Evolutionary conservation across 2,113 vertebrate species (phyloP).

Genomic region (Prochilodus magdalenae): DNA sequence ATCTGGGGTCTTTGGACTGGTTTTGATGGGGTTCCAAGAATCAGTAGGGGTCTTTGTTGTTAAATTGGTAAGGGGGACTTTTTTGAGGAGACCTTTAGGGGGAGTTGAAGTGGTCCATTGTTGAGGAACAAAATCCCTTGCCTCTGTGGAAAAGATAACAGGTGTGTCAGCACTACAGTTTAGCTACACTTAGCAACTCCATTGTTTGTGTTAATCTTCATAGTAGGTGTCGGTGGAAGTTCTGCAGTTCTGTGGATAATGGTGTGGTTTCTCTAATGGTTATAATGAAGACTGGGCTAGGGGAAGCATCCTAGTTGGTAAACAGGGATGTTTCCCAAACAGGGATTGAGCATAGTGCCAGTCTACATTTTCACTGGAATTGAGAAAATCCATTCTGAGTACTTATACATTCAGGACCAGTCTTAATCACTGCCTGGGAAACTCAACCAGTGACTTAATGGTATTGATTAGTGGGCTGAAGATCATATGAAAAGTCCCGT

Average conservation of each 20-base stretch:
- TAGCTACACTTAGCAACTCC: constrained; percentile 34
- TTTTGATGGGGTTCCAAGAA: constrained; percentile 61
- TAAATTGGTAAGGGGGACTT: constrained; percentile 41
- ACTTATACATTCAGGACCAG: no score
- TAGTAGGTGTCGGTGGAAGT: no score
- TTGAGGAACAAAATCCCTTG: constrained; percentile 46
- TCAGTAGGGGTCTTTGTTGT: constrained; percentile 49
- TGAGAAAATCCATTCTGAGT: no score
- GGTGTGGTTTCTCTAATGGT: background rate
- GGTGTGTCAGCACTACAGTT: constrained; percentile 44
- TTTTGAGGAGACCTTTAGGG: constrained; percentile 13
- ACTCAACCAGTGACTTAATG: background rate
- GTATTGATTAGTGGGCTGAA: background rate
- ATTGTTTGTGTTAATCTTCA: constrained; percentile 8
- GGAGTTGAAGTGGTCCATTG: constrained; percentile 39
- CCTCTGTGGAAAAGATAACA: constrained; percentile 43
- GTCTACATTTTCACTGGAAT: no score
- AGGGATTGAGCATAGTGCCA: no score
- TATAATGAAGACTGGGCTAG: background rate
- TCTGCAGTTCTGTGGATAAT: background rate
- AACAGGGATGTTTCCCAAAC: no score
- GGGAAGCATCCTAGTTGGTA: background rate
- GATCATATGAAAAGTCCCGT: no score
- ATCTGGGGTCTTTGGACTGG: constrained; percentile 39
- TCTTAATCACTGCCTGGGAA: background rate